These are phyloP conservation scores for Ictalurus punctatus DNA, from an alignment of 2,113 vertebrate species.

Conservation along the genomic window DNA sequence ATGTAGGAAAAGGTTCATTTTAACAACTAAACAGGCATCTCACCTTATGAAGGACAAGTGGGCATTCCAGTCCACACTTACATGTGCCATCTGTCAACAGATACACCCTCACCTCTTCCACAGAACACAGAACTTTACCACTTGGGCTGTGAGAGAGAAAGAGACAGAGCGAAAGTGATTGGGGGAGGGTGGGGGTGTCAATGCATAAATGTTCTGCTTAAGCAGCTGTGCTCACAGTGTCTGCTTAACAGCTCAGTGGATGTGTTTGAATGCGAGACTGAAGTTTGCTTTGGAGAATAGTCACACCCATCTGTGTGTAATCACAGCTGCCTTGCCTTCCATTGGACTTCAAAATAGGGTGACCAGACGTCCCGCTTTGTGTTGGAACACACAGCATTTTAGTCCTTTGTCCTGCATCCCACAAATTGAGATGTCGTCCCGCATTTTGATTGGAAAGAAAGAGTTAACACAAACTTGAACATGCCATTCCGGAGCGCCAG, in stretches of 20 bases:
- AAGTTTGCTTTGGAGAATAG: slow-evolving; percentile 2
- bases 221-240: background rate
- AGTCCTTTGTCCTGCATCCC: too few species aligned
- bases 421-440: too few species aligned
- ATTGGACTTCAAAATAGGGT: background rate
- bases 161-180: background rate
- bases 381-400: too few species aligned
- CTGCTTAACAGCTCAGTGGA: slow-evolving; percentile 11
- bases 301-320: slow-evolving; percentile 25
- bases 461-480: too few species aligned
- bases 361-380: too few species aligned
- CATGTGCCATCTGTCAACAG: slow-evolving; percentile 89
- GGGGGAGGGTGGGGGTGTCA: background rate
- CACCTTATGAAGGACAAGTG: slow-evolving; percentile 86
- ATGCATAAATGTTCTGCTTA: background rate
- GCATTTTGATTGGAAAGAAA: too few species aligned
- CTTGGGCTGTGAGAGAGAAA: slow-evolving; percentile 74
- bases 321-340: slow-evolving; percentile 18
- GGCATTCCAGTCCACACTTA: slow-evolving; percentile 91
- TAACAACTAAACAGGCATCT: slow-evolving; percentile 12
- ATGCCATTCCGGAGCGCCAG: too few species aligned
- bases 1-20: background rate
- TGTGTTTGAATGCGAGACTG: slow-evolving; percentile 4
- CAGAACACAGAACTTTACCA: slow-evolving; percentile 78
- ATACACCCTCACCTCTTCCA: slow-evolving; percentile 86